phyloP scores from a whole-genome alignment of 2,113 vertebrate species.

The Empidonax traillii region DNA sequence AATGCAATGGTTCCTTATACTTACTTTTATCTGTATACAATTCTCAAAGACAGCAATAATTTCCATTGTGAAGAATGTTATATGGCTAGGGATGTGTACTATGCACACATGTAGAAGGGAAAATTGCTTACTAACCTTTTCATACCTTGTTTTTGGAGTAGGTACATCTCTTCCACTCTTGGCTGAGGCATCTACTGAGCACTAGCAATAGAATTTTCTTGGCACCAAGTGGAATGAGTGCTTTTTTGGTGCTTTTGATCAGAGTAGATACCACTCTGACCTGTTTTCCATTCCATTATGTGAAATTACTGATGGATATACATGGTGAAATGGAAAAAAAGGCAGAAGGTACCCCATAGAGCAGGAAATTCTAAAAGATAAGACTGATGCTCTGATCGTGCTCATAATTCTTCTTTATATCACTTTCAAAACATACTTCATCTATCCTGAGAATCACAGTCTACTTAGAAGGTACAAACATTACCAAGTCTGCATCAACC shows the following conservation, averaged over 20 bases:
- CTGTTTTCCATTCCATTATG: background rate
- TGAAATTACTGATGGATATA: background rate
- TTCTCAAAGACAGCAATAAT: background rate
- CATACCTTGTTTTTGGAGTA: background rate
- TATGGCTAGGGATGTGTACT: background rate
- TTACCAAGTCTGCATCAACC: background rate
- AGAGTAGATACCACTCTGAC: background rate
- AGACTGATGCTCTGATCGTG: background rate
- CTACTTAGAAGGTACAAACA: background rate
- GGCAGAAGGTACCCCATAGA: background rate
- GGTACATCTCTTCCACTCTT: background rate
- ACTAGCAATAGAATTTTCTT: background rate
- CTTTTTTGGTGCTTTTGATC: background rate
- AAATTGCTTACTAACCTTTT: background rate
- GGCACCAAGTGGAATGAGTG: background rate
- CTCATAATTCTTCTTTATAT: background rate
- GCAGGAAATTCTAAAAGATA: background rate
- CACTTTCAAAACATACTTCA: background rate
- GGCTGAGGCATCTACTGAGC: background rate
- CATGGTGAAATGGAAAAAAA: background rate
- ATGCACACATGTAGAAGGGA: background rate
- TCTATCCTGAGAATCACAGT: background rate
- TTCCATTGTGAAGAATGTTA: background rate
- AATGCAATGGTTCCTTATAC: background rate
- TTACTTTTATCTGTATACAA: background rate